A percentile compares a stretch with the other conserved stretches of the same genome.
Evolutionary conservation across 2,797 vertebrate species (phyloP).

Genomic region (Phoxinus dragarum): DNA sequence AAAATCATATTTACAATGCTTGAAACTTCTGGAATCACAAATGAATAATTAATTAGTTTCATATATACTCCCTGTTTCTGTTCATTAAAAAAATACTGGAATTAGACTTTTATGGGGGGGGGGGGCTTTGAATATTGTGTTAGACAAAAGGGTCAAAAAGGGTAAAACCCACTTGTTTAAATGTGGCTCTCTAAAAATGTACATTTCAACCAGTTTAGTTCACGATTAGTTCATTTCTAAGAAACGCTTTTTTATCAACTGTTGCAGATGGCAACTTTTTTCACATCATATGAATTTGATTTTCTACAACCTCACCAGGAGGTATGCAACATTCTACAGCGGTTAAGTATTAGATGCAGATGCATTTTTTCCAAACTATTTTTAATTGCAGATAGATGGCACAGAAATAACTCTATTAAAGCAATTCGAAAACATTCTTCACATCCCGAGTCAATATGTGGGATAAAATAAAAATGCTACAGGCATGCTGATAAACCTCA

Average conservation of each 20-base stretch:
- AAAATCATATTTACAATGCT: neutral
- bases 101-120: too few species aligned
- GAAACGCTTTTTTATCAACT: neutral
- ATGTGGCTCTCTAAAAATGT: neutral
- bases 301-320: neutral
- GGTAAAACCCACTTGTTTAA: neutral
- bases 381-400: constrained; percentile 4
- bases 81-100: neutral
- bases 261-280: neutral
- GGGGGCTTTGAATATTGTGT: neutral
- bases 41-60: neutral
- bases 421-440: neutral
- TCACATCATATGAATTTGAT: neutral
- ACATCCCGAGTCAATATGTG: neutral
- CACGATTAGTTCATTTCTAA: neutral
- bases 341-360: neutral
- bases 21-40: neutral
- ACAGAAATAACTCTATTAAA: neutral
- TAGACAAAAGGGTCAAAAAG: neutral
- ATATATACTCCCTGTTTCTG: neutral
- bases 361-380: neutral
- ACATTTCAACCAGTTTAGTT: neutral
- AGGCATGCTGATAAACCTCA: neutral
- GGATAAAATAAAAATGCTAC: neutral
- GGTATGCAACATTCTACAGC: neutral